Evolutionary conservation across 2,797 vertebrate genomes (phyloP), one percentile per base, ranked within the genome.

Genomic region (Lepilemur septentrionalis): DNA sequence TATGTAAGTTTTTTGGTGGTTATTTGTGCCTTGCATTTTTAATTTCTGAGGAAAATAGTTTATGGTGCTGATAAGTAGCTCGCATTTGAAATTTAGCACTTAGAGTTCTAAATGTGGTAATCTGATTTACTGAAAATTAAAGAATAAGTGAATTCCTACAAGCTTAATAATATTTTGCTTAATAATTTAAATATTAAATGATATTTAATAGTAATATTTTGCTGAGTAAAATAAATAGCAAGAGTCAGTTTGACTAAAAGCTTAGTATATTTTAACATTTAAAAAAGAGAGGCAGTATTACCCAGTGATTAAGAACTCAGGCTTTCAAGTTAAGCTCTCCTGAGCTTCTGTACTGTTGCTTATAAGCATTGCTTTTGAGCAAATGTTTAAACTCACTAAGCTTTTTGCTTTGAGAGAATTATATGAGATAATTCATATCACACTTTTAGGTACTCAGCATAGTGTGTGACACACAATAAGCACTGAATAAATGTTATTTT

Each of bases 81-180:
- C 67, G 11, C 28, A 43, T 92, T 89, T 94, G 57, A 84, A 48
- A 23, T 89, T 11, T 73, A 79, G 22, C 28, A 69, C 46, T 46
- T 50, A 78, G 48, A 75, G 8, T 41, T 89, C 50, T 89, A 59
- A 89, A 61, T 73, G 57, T 84, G 32, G 22, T 83, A 22, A 83
- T 90, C 61, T 75, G 22, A 92, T 79, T 73, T 86, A 32, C 69
- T 92, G 48, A 89, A 91, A 95, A 81, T 93, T 43, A 20, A 57
- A 81, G 22, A 41, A 48, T 57, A 94, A 79, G 41, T 59, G 41
- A 81, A 2, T 92, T 94, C 25, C 65, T 52, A 22, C 15, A 80
- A 80, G 38, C 35, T 85, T 65, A 73, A 35, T 76, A 69, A 80
- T 90, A 67, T 55, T 93, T 88, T 89, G n/a, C 28, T 84, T 65